Conservation (phyloP, 2,113 vertebrate species). For the Zingel zingel region DNA sequence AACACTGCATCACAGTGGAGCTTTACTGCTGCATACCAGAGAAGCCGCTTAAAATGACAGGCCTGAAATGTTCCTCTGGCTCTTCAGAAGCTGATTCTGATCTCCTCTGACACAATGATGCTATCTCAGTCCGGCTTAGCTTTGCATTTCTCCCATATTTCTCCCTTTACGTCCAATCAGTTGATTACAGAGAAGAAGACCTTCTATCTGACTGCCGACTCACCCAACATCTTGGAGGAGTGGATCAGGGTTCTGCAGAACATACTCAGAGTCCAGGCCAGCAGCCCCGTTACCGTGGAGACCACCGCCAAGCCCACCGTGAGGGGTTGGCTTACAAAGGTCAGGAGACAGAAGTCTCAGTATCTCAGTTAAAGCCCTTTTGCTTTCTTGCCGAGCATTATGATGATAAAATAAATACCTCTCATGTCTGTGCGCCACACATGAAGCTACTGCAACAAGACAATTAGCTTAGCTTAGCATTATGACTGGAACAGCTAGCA, state of each 20-base stretch:
- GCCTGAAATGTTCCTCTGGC: constrained; percentile 67
- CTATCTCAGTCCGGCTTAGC: constrained; percentile 35
- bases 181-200: constrained; percentile 92
- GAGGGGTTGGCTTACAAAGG: constrained; percentile 93
- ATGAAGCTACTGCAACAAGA: neutral
- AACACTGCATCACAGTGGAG: constrained; percentile 17
- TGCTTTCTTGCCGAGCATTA: neutral
- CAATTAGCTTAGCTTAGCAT: neutral
- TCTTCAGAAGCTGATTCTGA: constrained; percentile 62
- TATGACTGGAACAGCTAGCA: neutral
- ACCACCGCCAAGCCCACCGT: constrained; percentile 85
- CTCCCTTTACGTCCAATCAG: constrained; percentile 69
- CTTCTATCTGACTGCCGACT: constrained; percentile 91
- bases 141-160: constrained; percentile 45
- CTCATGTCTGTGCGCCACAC: neutral
- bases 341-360: constrained; percentile 63
- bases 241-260: constrained; percentile 93
- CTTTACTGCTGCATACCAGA: constrained; percentile 63
- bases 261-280: constrained; percentile 89
- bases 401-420: neutral
- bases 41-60: constrained; percentile 62
- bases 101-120: constrained; percentile 49
- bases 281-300: constrained; percentile 78
- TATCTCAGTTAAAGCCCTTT: neutral
- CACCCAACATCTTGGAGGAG: constrained; percentile 92